Base-by-base conservation (phyloP, 2,113 vertebrate species). In the Trogon melanurus region DNA sequence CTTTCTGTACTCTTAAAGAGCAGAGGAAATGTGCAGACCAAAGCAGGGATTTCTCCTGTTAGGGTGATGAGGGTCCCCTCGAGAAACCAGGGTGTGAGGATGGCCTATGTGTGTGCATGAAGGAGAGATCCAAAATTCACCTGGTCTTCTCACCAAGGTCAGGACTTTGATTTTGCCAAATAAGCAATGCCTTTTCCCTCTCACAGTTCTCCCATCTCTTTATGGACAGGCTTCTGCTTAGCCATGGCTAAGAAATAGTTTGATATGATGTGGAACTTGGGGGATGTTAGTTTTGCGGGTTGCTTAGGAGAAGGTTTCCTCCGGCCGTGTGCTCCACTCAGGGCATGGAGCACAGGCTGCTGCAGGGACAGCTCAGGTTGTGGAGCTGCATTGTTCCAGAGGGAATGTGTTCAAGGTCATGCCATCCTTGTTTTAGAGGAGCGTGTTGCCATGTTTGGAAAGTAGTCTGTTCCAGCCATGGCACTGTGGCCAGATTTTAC, bases 121-220 rank as follows among this genome's bases (percentile, higher is more conserved):
- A 79, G 72, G 58, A 64, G 74, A 54, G 84, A 17, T 57, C 70
- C 86, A 91, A 51, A 89, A 12, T 80, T 89, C 50, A 25, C 72
- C 79, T 91, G 87, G 66, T 79, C 88, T 93, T 70, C 83, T 87
- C 58, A 17, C 29, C 95, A 96, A 97, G 95, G 96, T 97, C 93
- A 76, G 79, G 72, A 83, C 65, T 96, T 96, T 86, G 83, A 44
- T 91, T 96, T 96, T n/a, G 9, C 95, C 89, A 91, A 95, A 48
- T 18, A 27, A 76, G 88, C 82, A 78, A 30, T 0, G 7, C 45
- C 41, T 25, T 66, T 69, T 70, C 57, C 50, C 47, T 78, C 75
- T 71, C 34, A 0, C 53, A 34, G 51, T 62, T 69, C 78, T 51
- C 51, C 74, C 62, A 7, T 82, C 67, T 70, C 83, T 25, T 70